Evolutionary conservation across 2,888 invertebrate genomes (phyloP).

Genomic region (Chloromyia formosa): DNA sequence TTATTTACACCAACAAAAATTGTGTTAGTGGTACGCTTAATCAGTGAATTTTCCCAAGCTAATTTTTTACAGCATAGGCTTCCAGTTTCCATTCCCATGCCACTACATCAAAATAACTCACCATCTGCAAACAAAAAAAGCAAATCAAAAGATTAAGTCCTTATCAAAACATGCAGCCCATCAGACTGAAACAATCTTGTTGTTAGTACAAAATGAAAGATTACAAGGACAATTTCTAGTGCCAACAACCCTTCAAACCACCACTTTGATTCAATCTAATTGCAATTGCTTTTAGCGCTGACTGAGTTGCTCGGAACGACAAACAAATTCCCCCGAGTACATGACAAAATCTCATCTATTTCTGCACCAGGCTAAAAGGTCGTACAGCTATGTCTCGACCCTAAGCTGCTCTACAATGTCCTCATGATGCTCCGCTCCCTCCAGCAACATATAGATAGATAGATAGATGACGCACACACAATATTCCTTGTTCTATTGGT

Average conservation of each 20-base stretch:
- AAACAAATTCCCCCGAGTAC: constrained; percentile 32
- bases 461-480: constrained; percentile 5
- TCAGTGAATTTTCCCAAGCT: too few relatives aligned
- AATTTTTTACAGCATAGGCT: too few relatives aligned
- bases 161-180: too few relatives aligned
- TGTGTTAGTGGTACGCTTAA: too few relatives aligned
- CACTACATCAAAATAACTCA: too few relatives aligned
- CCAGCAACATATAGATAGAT: constrained; percentile 1
- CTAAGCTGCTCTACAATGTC: not conserved
- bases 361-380: constrained; percentile 11
- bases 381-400: constrained; percentile 3
- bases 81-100: too few relatives aligned
- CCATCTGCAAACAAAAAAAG: too few relatives aligned
- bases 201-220: not conserved
- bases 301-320: not conserved
- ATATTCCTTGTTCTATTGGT: constrained; percentile 42
- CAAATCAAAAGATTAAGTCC: too few relatives aligned
- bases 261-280: constrained; percentile 25
- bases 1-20: too few relatives aligned
- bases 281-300: constrained; percentile 25
- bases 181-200: too few relatives aligned
- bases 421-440: not conserved
- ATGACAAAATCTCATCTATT: constrained; percentile 37
- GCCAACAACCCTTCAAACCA: constrained; percentile 1
- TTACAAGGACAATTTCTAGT: not conserved